Conservation (phyloP, 2,888 invertebrate species). For the Ecliptopera silaceata region DNA sequence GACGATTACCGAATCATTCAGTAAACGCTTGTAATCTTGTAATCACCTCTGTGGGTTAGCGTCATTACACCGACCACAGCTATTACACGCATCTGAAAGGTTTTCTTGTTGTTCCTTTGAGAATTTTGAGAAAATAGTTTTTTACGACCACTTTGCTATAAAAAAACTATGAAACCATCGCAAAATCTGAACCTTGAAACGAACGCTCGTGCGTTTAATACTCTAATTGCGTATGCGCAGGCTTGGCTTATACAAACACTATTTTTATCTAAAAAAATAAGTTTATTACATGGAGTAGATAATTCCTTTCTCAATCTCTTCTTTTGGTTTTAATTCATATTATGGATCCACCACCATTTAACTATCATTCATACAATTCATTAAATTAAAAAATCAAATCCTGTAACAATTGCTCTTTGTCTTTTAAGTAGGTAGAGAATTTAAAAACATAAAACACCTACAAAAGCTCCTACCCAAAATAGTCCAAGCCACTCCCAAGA, state of each 20-base stretch:
- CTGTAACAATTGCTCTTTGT: too few species aligned
- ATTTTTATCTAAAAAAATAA: too few species aligned
- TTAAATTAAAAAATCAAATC: too few species aligned
- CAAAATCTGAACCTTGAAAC: constrained; percentile 4
- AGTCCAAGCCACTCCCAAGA: constrained; percentile 35
- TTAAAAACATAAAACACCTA: neutral
- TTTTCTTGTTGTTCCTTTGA: constrained; percentile 41
- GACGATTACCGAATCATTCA: constrained; percentile 75
- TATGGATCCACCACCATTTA: too few species aligned
- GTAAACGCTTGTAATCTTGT: constrained; percentile 71
- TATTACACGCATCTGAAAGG: constrained; percentile 57
- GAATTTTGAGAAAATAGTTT: constrained; percentile 25
- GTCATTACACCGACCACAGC: constrained; percentile 66
- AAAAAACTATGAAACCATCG: constrained; percentile 1
- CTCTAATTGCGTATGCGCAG: neutral
- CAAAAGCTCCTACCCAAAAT: neutral
- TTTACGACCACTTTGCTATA: constrained; percentile 21
- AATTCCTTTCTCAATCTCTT: too few species aligned
- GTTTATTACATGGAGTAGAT: too few species aligned
- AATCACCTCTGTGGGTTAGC: constrained; percentile 71
- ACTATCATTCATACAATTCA: too few species aligned
- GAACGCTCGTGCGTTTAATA: neutral
- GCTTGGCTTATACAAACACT: too few species aligned
- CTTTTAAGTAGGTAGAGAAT: too few species aligned
- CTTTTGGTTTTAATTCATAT: too few species aligned